Evolutionary conservation across 2,888 invertebrate species (phyloP), one percentile per base, ranked within the genome.

Genomic region (Seira ritae): DNA sequence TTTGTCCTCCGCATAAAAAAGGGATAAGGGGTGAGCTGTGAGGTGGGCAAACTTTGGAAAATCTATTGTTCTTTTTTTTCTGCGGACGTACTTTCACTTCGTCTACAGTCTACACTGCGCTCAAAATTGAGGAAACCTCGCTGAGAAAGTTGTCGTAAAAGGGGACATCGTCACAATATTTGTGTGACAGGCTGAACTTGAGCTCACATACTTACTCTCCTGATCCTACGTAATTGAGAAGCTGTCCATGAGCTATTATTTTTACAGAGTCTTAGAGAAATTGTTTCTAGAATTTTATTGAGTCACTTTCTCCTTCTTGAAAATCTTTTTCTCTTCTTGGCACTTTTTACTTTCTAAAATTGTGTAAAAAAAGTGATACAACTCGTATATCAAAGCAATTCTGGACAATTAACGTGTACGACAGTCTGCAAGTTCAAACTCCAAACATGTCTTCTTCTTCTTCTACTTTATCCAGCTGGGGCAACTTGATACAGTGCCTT

Each of bases 161-260:
- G n/a, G 55, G 67, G n/a, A 55, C 55, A 62, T 77, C 31, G 74
- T 69, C 50, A 50, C 42, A 42, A 80, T 74, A 65, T 69, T 79
- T 72, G 68, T 69, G 74, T 74, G 80, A 80, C 80, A 80, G 68
- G 37, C n/a, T 62, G 37, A 42, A 68, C 46, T 60, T 80, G 55
- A 79, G 66, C 50, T 37, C 55, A 67, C 31, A 31, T 31, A 31
- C 31, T n/a, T 31, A 31, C 67, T 72, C 79, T 78, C 66, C 70
- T 79, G 80, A 80, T 80, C 73, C 74, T 60, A 46, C 62, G 73
- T 80, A 80, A 80, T 80, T 80, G 74, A 74, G 74, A 80, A 69
- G 37, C 62, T 50, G 62, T 80, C 74, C 74, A 67, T 73, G 73
- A 67, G 73, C 72, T 62, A 67, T 23, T 80, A 69, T 55, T 74